phyloP scores from a whole-genome alignment of 2,888 invertebrate genomes.

The Macrosoma leucophasiata region DNA sequence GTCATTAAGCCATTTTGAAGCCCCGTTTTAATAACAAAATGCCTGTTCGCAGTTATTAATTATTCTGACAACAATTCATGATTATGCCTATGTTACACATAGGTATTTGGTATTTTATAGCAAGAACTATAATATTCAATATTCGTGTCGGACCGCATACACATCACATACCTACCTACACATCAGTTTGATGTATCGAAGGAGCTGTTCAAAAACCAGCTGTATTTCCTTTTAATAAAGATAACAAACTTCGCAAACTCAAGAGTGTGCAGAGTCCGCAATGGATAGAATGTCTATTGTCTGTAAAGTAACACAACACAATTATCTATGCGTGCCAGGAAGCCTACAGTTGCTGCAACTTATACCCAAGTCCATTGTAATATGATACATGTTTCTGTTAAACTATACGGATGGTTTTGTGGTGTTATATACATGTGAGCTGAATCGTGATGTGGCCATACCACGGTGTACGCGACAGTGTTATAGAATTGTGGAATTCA shows the following conservation, averaged over 20 bases:
- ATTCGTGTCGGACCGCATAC: slow-evolving; percentile 13
- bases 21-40: too few relatives aligned
- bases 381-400: slow-evolving; percentile 23
- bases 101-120: slow-evolving; percentile 31
- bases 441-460: slow-evolving; percentile 59
- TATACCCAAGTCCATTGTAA: slow-evolving; percentile 29
- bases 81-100: too few relatives aligned
- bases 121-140: slow-evolving; percentile 19
- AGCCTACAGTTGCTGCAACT: slow-evolving; percentile 29
- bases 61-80: too few relatives aligned
- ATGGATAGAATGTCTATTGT: slow-evolving; percentile 60
- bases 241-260: slow-evolving; percentile 10
- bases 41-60: too few relatives aligned
- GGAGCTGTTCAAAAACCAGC: slow-evolving; percentile 11
- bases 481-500: slow-evolving; percentile 46
- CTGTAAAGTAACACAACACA: slow-evolving; percentile 33
- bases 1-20: too few relatives aligned
- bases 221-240: slow-evolving; percentile 14
- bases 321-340: slow-evolving; percentile 25
- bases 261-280: slow-evolving; percentile 16
- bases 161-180: slow-evolving; percentile 14
- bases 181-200: slow-evolving; percentile 19
- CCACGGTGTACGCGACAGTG: slow-evolving; percentile 42
- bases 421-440: slow-evolving; percentile 34
- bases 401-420: slow-evolving; percentile 24